phyloP scores from a whole-genome alignment of 1,140 invertebrate genomes.

The Micrasema minimum region DNA sequence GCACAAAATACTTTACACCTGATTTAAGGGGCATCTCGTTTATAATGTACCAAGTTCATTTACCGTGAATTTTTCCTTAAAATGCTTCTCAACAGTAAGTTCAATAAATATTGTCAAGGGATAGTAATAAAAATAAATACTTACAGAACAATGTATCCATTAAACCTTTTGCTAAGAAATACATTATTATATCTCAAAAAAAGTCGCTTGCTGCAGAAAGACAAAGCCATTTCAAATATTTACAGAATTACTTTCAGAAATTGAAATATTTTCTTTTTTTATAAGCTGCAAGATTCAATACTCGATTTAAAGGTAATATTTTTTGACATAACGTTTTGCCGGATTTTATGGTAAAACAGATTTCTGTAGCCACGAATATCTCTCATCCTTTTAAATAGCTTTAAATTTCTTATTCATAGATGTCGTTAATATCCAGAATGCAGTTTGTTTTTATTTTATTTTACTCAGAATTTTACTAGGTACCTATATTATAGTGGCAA shows the following conservation, averaged over 20 bases:
- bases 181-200: conserved; percentile 56
- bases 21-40: no score
- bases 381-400: neutral
- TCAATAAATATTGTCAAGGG: no score
- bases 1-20: no score
- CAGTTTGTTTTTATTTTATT: no score
- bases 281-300: no score
- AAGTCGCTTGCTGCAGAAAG: conserved; percentile 59
- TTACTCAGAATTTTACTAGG: no score
- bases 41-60: no score
- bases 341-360: neutral
- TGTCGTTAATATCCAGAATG: neutral
- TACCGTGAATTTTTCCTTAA: no score
- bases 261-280: no score
- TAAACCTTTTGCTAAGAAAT: conserved; percentile 59
- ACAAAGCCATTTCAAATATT: conserved; percentile 57
- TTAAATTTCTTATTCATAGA: neutral
- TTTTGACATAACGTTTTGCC: conserved; percentile 18
- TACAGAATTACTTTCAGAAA: conserved; percentile 14
- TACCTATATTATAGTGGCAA: no score
- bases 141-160: conserved; percentile 67
- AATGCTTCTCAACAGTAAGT: no score
- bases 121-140: conserved; percentile 44
- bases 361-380: neutral
- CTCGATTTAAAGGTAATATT: neutral